Evolutionary conservation across 2,113 vertebrate genomes (phyloP).

Genomic region (Phylloscopus trochiloides): DNA sequence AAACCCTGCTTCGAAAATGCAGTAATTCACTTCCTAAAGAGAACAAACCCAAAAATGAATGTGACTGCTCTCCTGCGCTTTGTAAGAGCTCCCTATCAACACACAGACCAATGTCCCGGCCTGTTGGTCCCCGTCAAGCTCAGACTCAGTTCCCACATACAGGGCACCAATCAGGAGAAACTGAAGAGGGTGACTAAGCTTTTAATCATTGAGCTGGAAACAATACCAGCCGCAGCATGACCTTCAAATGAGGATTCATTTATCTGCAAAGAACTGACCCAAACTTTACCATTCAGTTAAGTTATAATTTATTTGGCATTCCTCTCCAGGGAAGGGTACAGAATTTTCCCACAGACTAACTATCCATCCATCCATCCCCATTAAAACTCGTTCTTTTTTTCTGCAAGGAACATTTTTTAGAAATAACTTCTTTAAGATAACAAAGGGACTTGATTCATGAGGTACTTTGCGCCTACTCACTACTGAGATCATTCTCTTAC

Average conservation of each 20-base stretch:
- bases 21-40: background rate
- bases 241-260: background rate
- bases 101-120: background rate
- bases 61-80: background rate
- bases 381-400: background rate
- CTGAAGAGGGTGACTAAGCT: background rate
- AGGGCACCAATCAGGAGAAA: background rate
- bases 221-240: background rate
- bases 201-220: background rate
- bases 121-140: background rate
- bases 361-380: background rate
- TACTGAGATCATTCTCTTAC: background rate
- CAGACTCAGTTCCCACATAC: background rate
- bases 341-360: background rate
- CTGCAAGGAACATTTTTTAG: background rate
- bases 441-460: background rate
- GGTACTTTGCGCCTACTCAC: background rate
- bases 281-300: background rate
- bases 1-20: background rate
- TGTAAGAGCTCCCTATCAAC: background rate
- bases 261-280: background rate
- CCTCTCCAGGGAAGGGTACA: background rate
- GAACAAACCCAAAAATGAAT: background rate
- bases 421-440: background rate
- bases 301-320: background rate